phyloP scores from a whole-genome alignment of 2,113 vertebrate species.

The Pitta sordida region DNA sequence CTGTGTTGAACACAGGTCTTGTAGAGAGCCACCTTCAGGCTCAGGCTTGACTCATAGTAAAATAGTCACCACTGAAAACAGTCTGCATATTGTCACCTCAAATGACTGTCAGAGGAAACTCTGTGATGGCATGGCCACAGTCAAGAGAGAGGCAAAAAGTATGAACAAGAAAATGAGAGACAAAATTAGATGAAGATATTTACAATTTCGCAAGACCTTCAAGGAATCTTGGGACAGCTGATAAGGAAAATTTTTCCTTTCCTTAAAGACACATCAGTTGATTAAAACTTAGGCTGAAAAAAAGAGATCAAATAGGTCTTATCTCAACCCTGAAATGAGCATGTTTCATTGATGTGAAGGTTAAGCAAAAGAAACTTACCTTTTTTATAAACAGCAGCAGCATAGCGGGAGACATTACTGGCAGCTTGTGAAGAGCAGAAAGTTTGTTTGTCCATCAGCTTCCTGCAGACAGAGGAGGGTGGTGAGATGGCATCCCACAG shows the following conservation, averaged over 20 bases:
- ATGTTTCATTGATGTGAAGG: not conserved
- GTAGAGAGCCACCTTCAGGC: not conserved
- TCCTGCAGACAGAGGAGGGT: conserved; percentile 72
- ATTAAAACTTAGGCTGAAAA: not conserved
- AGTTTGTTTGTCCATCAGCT: conserved; percentile 96
- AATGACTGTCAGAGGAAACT: not conserved
- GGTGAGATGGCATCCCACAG: not conserved
- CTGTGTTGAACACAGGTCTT: not conserved
- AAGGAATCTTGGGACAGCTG: not conserved
- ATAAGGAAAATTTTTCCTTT: not conserved
- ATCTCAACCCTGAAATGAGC: not conserved
- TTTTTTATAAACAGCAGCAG: conserved; percentile 93
- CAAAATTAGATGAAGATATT: not conserved
- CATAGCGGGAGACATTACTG: conserved; percentile 90
- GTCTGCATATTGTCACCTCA: not conserved
- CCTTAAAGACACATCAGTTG: not conserved
- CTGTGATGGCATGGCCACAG: not conserved
- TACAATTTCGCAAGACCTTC: not conserved
- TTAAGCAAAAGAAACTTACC: conserved; percentile 69
- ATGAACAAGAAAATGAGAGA: not conserved
- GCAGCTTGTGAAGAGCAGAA: conserved; percentile 95
- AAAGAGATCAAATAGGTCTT: not conserved
- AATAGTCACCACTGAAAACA: not conserved
- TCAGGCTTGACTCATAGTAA: not conserved
- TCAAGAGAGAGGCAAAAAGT: not conserved